Evolutionary conservation across 2,113 vertebrate genomes (phyloP).

Genomic region (Crocuta crocuta): DNA sequence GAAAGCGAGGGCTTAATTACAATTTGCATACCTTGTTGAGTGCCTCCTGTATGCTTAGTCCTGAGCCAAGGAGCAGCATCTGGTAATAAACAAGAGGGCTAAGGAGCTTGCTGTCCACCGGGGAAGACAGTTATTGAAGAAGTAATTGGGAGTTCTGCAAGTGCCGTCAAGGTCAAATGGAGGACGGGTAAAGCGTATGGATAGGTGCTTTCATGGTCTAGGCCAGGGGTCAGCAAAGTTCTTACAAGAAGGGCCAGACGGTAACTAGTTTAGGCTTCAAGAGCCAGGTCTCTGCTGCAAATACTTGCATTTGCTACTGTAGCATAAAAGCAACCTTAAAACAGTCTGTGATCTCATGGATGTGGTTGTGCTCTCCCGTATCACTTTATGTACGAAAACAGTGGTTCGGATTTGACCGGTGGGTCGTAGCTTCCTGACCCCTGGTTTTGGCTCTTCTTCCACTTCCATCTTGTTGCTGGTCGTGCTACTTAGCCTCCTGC

Average conservation of each 20-base stretch:
- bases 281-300: neutral
- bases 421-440: neutral
- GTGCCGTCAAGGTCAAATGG: neutral
- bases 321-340: neutral
- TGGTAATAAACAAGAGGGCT: neutral
- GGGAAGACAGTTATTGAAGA: neutral
- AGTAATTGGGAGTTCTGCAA: neutral
- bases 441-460: neutral
- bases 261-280: neutral
- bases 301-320: neutral
- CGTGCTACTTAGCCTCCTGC: neutral
- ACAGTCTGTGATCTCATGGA: neutral
- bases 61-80: too few species aligned
- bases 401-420: neutral
- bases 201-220: neutral
- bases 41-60: neutral
- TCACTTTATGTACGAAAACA: neutral
- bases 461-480: rapidly evolving
- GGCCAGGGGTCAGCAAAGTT: neutral
- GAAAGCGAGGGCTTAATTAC: neutral
- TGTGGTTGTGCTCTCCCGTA: neutral
- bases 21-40: neutral
- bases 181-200: neutral
- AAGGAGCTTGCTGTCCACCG: neutral
- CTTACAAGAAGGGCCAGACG: neutral